Percentiles rank a stretch among this genome's conserved stretches.
Conservation (phyloP, 2,888 invertebrate genomes). For the Sympetrum striolatum region DNA sequence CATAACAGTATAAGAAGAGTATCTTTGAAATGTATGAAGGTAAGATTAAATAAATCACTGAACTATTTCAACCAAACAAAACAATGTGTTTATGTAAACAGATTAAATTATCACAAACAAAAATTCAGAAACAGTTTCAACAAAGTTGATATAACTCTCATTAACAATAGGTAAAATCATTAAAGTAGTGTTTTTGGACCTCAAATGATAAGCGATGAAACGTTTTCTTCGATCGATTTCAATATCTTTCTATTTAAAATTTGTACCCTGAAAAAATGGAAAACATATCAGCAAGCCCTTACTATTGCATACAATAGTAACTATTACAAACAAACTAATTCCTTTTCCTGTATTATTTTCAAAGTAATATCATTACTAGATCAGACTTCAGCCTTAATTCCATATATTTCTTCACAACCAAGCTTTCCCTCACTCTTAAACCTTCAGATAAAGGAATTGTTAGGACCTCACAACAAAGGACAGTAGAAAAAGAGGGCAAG, state of each 20-base stretch:
- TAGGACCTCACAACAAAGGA: background rate
- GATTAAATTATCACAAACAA: no score
- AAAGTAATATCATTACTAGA: background rate
- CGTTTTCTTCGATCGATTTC: no score
- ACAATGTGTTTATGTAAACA: no score
- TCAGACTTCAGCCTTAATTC: conserved; percentile 27
- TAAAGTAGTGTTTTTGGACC: no score
- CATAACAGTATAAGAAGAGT: background rate
- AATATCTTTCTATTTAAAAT: background rate
- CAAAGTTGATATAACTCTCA: no score
- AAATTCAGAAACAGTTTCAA: no score
- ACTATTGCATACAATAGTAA: background rate
- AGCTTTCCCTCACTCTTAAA: background rate
- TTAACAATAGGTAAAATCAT: no score
- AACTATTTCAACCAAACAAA: no score
- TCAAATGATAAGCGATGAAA: no score
- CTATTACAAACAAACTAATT: background rate
- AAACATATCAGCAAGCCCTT: background rate
- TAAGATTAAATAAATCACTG: no score
- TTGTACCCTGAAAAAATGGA: background rate
- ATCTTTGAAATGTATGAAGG: background rate
- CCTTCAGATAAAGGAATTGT: background rate
- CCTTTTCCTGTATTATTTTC: background rate
- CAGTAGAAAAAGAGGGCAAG: background rate
- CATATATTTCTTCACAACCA: conserved; percentile 10